These are phyloP conservation scores for Geococcyx californianus DNA, from an alignment of 2,113 vertebrate species.

Conservation along the genomic window DNA sequence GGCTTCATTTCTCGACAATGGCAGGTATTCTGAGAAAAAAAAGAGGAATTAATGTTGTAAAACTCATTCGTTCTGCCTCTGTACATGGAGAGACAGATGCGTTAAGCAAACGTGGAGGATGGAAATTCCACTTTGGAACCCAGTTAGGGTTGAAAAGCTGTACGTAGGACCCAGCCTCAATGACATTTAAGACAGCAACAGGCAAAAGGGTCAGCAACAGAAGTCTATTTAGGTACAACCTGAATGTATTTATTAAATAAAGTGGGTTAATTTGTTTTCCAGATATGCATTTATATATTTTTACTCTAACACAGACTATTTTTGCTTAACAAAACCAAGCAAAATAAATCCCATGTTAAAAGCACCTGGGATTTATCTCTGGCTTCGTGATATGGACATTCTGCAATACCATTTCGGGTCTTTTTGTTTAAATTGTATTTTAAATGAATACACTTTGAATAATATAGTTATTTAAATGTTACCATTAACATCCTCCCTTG, in stretches of 20 bases:
- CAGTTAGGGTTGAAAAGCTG: not conserved
- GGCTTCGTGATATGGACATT: not conserved
- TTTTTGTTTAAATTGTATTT: not conserved
- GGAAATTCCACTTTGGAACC: not conserved
- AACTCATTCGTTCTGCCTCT: not conserved
- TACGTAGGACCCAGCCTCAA: not conserved
- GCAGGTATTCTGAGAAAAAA: not conserved
- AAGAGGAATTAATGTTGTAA: not conserved
- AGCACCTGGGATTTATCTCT: not conserved
- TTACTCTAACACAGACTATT: not conserved
- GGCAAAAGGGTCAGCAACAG: not conserved
- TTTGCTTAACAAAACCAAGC: slow-evolving; percentile 13
- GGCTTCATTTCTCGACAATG: not conserved
- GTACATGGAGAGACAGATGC: not conserved
- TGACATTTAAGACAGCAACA: not conserved
- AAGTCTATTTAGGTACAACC: not conserved
- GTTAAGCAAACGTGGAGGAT: not conserved
- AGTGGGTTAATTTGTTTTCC: not conserved
- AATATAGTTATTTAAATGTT: not conserved
- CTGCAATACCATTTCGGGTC: rapidly evolving
- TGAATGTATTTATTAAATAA: not conserved
- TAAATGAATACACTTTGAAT: not conserved
- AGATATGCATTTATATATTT: not conserved
- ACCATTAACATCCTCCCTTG: not conserved
- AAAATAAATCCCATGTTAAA: not conserved